phyloP scores from a whole-genome alignment of 2,888 invertebrate genomes.

The Mystacides longicornis region DNA sequence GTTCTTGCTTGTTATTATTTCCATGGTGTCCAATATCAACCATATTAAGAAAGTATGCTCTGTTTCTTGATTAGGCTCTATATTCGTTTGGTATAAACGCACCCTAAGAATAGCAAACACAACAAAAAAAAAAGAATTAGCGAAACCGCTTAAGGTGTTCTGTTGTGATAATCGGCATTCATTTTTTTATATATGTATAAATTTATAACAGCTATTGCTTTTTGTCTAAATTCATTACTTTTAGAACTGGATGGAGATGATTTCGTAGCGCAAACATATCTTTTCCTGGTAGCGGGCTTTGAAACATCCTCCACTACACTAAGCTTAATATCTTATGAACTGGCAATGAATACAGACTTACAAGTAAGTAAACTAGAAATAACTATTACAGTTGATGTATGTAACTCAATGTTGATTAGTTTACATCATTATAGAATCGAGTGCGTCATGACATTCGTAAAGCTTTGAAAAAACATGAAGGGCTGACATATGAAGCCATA shows the following conservation, averaged over 20 bases:
- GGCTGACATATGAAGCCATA: constrained; percentile 31
- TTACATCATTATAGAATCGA: constrained; percentile 5
- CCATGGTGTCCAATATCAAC: too few relatives aligned
- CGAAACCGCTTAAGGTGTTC: too few relatives aligned
- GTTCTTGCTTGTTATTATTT: too few relatives aligned
- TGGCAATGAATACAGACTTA: constrained; percentile 30
- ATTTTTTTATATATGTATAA: not conserved
- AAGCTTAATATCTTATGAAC: constrained; percentile 30
- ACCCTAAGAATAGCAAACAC: too few relatives aligned
- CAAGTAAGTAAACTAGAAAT: constrained; percentile 26
- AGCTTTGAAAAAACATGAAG: constrained; percentile 22
- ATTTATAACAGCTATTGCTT: not conserved
- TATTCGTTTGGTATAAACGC: not conserved
- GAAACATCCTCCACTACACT: constrained; percentile 33
- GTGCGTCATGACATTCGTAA: constrained; percentile 9
- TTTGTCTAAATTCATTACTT: too few relatives aligned
- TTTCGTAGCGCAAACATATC: constrained; percentile 30
- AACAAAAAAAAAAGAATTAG: too few relatives aligned
- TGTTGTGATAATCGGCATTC: too few relatives aligned
- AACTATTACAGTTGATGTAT: not conserved
- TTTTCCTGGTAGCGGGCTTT: constrained; percentile 34
- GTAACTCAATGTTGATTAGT: not conserved
- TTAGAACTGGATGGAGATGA: constrained; percentile 24
- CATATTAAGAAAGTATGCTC: too few relatives aligned
- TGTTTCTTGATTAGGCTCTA: not conserved